Evolutionary conservation across 1,140 invertebrate species (phyloP).

Genomic region (Saccostrea cuccullata): DNA sequence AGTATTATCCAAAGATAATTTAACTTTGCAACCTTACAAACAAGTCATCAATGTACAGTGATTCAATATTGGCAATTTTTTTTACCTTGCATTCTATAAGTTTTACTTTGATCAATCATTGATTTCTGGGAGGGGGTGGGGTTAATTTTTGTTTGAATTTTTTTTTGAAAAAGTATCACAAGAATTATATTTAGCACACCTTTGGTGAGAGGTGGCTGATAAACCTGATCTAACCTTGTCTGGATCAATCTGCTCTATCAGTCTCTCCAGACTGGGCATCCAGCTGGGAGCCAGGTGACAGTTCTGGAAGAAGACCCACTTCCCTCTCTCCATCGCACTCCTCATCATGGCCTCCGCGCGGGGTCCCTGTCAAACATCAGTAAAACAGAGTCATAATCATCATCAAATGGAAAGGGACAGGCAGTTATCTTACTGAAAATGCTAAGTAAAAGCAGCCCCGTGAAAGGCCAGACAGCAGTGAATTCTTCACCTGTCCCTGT

Average conservation of each 20-base stretch:
- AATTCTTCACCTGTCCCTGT: constrained; percentile 77
- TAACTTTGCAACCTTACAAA: no score
- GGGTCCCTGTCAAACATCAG: constrained; percentile 70
- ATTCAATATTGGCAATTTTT: no score
- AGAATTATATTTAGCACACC: neutral
- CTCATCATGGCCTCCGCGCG: constrained; percentile 78
- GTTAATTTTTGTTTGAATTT: neutral
- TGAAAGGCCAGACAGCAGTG: neutral
- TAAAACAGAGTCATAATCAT: no score
- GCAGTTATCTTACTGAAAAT: no score
- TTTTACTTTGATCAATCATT: no score
- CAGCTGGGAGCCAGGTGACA: constrained; percentile 79
- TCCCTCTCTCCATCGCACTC: constrained; percentile 78
- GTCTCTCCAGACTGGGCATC: constrained; percentile 78
- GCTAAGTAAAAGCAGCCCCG: no score
- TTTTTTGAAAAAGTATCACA: neutral
- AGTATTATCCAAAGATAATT: no score
- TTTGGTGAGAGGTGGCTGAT: no score
- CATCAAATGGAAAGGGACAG: no score
- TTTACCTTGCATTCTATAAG: no score
- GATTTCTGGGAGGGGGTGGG: no score
- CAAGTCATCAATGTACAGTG: no score
- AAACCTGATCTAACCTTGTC: constrained; percentile 77
- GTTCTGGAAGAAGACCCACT: constrained; percentile 80
- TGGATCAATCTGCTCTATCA: constrained; percentile 79